Evolutionary conservation across 2,113 vertebrate genomes (phyloP), one percentile per base, ranked within the genome.

Genomic region (Hemicordylus capensis): DNA sequence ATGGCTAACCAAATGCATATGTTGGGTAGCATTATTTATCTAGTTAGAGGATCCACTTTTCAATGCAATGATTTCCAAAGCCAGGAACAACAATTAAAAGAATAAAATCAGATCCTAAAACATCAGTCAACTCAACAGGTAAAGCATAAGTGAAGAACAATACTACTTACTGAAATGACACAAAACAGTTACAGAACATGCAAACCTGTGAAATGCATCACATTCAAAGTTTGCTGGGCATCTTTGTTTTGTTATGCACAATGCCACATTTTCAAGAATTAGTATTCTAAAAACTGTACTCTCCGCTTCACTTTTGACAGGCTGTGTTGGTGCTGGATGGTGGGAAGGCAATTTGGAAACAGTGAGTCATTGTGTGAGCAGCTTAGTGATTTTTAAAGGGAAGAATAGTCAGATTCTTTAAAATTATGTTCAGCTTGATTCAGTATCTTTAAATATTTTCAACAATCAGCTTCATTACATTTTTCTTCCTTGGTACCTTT

Each of bases 371-470:
- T 44, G 48, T 48, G 63, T 78, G 44, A 76, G 75, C 75, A 82
- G 86, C 39, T 64, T 44, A 83, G 42, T 42, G 56, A 85, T 72
- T 75, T 6, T 51, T 31, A 76, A 87, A 64, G 82, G 42, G 80
- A 80, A 84, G 88, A 83, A 80, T 46, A 82, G 74, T 56, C 54
- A 39, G n/a, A 54, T 67, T 37, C 69, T 37, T 28, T 12, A 79
- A 84, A 70, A 28, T 78, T 59, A 34, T 73, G 67, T 8, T 70
- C 79, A 78, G 24, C 82, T 63, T 83, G 61, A 39, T 76, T 81
- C 59, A 59, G 74, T 83, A 85, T 76, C 59, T 80, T 73, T 56
- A 89, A 46, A 78, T 75, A 51, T 61, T 90, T 88, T 80, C 87
- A 84, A 10, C 70, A 80, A 5, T 51, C 37, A 73, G 6, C 11